Conservation (phyloP, 2,797 vertebrate species). For the Thripadectes ignobilis region DNA sequence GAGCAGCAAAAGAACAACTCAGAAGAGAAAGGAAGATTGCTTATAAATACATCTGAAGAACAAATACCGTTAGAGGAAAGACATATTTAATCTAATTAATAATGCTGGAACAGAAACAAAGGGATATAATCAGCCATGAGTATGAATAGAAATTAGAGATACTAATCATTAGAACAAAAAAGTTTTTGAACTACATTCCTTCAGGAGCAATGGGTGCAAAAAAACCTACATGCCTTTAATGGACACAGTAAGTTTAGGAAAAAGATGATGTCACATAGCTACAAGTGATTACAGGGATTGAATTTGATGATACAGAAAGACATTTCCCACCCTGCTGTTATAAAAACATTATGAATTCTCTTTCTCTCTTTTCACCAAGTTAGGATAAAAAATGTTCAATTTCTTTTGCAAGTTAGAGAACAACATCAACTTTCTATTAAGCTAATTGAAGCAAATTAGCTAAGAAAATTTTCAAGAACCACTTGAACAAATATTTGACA, state of each 20-base stretch:
- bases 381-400: neutral
- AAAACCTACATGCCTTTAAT: neutral
- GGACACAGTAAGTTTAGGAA: neutral
- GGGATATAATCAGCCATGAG: neutral
- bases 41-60: neutral
- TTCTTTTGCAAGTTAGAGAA: neutral
- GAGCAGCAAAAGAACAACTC: neutral
- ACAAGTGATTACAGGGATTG: neutral
- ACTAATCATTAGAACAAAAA: neutral
- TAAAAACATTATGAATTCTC: neutral
- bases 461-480: neutral
- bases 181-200: neutral
- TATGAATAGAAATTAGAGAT: constrained; percentile 4
- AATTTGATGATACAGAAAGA: neutral
- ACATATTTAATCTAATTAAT: constrained; percentile 10
- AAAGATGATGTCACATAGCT: neutral
- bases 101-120: constrained; percentile 8
- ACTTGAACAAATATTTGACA: constrained; percentile 2
- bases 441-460: neutral
- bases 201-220: neutral
- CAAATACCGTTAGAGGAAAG: neutral
- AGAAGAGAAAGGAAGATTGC: neutral
- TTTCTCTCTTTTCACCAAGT: neutral
- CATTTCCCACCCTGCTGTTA: neutral
- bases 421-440: neutral